These are phyloP conservation scores for Anneissia japonica DNA, from an alignment of 35 echinoderm and acorn worm genomes.

Conservation along the genomic window DNA sequence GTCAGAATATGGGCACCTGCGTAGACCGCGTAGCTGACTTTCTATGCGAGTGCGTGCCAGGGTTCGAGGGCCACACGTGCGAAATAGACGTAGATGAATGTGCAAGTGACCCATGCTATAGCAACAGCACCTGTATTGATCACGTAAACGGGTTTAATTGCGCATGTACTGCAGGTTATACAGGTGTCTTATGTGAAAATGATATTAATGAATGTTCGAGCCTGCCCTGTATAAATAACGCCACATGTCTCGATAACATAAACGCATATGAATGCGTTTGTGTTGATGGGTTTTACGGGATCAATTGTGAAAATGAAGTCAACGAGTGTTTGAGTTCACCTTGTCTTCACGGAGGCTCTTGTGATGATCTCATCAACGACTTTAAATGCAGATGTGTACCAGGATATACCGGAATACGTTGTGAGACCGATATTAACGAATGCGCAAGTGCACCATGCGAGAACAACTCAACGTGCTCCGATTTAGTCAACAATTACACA, in stretches of 20 bases:
- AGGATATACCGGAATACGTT: neutral
- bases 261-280: slow-evolving; percentile 10
- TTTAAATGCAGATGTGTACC: neutral
- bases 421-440: neutral
- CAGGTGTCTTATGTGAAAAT: slow-evolving; percentile 4
- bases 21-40: neutral
- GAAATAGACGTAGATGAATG: slow-evolving; percentile 43
- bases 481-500: neutral
- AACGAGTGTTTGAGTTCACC: slow-evolving; percentile 6
- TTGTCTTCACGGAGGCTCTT: neutral
- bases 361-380: neutral
- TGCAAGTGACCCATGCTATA: neutral
- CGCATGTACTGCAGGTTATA: slow-evolving; percentile 7
- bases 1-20: neutral
- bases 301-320: slow-evolving; percentile 15
- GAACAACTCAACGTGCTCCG: neutral
- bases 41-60: neutral
- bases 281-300: slow-evolving; percentile 11
- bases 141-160: slow-evolving; percentile 12
- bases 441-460: neutral
- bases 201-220: neutral
- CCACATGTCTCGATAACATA: slow-evolving; percentile 7
- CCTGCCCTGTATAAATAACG: slow-evolving; percentile 7
- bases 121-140: slow-evolving; percentile 16
- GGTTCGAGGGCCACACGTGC: slow-evolving; percentile 39